phyloP scores from a whole-genome alignment of 2,888 invertebrate genomes.

The Philopedon plagiatum region DNA sequence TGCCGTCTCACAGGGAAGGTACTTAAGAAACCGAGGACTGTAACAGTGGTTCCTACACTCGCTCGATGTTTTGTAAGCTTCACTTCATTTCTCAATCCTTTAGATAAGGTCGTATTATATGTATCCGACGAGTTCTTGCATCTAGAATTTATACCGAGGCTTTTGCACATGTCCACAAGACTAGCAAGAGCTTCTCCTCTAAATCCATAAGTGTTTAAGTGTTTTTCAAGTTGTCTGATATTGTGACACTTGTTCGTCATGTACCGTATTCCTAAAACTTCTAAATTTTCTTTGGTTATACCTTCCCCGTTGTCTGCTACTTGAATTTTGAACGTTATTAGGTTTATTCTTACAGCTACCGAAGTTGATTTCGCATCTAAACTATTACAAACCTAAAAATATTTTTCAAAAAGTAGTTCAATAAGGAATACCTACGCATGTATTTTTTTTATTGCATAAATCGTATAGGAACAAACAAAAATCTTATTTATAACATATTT shows the following conservation, averaged over 20 bases:
- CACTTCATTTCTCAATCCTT: slow-evolving; percentile 57
- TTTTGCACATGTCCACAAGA: slow-evolving; percentile 71
- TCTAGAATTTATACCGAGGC: slow-evolving; percentile 75
- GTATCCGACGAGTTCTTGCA: slow-evolving; percentile 69
- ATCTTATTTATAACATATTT: too few species aligned
- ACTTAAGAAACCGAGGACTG: slow-evolving; percentile 76
- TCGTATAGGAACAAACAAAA: too few species aligned
- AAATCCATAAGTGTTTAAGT: slow-evolving; percentile 75
- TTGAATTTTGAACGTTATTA: slow-evolving; percentile 75
- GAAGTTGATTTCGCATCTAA: slow-evolving; percentile 80
- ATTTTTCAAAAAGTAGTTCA: not conserved
- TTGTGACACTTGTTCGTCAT: slow-evolving; percentile 77
- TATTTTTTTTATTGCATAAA: too few species aligned
- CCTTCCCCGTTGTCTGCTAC: slow-evolving; percentile 86
- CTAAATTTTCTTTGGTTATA: slow-evolving; percentile 72
- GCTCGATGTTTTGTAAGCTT: slow-evolving; percentile 69
- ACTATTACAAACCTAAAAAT: slow-evolving; percentile 76
- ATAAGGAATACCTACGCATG: too few species aligned
- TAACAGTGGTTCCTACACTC: slow-evolving; percentile 81
- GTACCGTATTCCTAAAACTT: slow-evolving; percentile 74
- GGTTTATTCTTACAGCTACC: slow-evolving; percentile 79
- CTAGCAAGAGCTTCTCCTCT: slow-evolving; percentile 79
- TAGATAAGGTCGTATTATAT: slow-evolving; percentile 71
- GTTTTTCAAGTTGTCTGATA: slow-evolving; percentile 70
- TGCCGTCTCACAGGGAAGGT: slow-evolving; percentile 76